Conservation (phyloP, 2,797 vertebrate species). For the Peromyscus aztecus region DNA sequence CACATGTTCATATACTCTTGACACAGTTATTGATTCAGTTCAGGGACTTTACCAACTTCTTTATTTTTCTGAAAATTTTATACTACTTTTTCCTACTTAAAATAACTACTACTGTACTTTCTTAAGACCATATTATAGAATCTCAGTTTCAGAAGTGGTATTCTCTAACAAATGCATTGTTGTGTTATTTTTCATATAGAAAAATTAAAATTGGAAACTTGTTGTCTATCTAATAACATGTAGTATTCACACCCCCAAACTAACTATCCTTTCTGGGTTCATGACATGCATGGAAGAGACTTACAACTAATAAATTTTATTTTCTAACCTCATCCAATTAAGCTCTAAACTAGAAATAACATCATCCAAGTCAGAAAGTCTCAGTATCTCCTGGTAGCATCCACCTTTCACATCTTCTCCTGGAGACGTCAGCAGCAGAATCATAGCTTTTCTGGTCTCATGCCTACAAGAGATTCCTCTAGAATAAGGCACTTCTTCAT, state of each 20-base stretch:
- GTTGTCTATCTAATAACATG: background rate
- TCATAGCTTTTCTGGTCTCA: background rate
- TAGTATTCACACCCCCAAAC: background rate
- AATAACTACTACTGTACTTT: background rate
- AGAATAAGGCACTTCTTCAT: background rate
- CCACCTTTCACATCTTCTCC: background rate
- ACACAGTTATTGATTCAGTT: background rate
- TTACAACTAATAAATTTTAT: background rate
- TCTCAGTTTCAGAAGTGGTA: background rate
- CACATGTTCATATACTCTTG: background rate
- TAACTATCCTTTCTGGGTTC: background rate
- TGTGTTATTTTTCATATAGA: background rate
- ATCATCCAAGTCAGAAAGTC: background rate
- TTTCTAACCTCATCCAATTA: background rate
- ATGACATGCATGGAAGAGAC: no score
- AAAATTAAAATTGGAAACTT: background rate
- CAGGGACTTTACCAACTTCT: background rate
- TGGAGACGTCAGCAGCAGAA: background rate
- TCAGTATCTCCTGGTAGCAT: no score
- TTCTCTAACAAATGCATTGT: background rate
- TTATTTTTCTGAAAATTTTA: background rate
- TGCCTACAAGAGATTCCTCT: background rate
- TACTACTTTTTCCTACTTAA: background rate
- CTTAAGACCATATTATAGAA: background rate
- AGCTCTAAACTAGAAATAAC: background rate